Evolutionary conservation across 1,140 invertebrate species (phyloP), one percentile per base, ranked within the genome.

Genomic region (Ceratosolen solmsi): DNA sequence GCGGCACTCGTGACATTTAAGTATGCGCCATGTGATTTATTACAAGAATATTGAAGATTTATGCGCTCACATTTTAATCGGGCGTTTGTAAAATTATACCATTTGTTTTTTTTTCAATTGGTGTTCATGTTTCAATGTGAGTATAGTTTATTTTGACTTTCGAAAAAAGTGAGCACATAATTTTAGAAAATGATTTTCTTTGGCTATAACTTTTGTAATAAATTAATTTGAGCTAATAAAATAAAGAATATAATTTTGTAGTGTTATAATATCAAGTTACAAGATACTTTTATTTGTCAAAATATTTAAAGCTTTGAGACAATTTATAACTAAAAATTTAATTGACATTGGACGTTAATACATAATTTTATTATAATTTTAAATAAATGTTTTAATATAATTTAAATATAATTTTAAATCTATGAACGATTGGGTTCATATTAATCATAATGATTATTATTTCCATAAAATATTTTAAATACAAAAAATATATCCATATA

Each of bases 131-230:
- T 54, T 49, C 11, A 25, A n/a, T 58, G 25, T 58, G 58, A 15
- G 13, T 49, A 5, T 58, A 20, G 22, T 41, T 79, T 80, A 80
- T 80, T 80, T 80, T 80, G 58, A 80, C 38, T 80, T 58, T 13
- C 27, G 33, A 60, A 58, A 71, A 70, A 41, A 46, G 8, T 13
- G 20, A 41, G 33, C 36, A 49, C 33, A 60, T 75, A 38, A 75
- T 60, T 71, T 71, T 71, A 71, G 41, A 38, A 58, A 60, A 75
- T 74, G 27, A 41, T 60, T 54, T 15, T 73, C 22, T 73, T 54
- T 73, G 17, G 8, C 46, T 72, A 46, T 70, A 46, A 41, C 9
- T 49, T 4, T 71, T 27, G 30, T 73, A 54, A 54, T 75, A 75
- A 75, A 75, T 58, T 58, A 27, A 22, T 60, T 49, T 38, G 20